phyloP scores from a whole-genome alignment of 2,797 vertebrate species.

The Characodon lateralis region DNA sequence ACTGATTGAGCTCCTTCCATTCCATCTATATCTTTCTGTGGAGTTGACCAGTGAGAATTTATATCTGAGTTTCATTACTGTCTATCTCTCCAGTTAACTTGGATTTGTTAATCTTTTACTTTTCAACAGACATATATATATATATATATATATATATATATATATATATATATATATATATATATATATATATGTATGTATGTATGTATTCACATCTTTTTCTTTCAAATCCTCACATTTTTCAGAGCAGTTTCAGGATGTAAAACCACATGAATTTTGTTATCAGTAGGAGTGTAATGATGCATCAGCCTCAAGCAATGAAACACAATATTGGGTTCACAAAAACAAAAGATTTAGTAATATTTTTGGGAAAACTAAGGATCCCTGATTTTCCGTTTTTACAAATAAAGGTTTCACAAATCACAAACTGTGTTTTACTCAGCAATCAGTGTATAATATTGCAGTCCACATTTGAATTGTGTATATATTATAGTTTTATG shows the following conservation, averaged over 20 bases:
- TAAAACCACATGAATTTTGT: background rate
- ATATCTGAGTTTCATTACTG: conserved; percentile 6
- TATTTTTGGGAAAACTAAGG: background rate
- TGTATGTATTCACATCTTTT: background rate
- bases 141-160: no score
- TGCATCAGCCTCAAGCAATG: background rate
- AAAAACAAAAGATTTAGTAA: background rate
- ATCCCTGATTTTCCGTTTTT: background rate
- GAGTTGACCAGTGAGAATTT: conserved; percentile 19
- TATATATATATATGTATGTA: no score
- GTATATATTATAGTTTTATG: no score
- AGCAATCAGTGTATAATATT: background rate
- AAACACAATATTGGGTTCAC: background rate
- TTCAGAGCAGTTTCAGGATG: background rate
- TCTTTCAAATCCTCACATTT: background rate
- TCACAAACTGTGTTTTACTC: background rate
- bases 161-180: no score
- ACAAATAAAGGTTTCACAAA: background rate
- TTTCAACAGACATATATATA: background rate
- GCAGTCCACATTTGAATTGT: background rate
- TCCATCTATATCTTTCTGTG: conserved; percentile 29
- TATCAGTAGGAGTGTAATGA: background rate
- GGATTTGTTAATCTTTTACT: background rate
- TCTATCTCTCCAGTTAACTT: background rate
- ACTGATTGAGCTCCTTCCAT: conserved; percentile 54